Percentiles rank a stretch among this genome's conserved stretches.
Evolutionary conservation across 2,113 vertebrate species (phyloP).

Genomic region (Campylorhamphus procurvoides): DNA sequence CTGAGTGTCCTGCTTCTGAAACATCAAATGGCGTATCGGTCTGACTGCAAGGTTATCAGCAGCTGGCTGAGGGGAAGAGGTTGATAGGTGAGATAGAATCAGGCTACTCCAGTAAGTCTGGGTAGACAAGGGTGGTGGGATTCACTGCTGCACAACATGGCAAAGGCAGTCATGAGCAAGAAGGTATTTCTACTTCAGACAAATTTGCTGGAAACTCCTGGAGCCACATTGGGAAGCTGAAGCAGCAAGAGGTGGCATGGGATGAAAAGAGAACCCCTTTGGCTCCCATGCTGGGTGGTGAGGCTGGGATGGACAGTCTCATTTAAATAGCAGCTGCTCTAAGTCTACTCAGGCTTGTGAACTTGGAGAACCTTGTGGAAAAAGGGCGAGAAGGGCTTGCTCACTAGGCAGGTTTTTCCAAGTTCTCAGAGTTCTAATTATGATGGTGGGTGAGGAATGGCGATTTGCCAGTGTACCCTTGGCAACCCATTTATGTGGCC

Average conservation of each 20-base stretch:
- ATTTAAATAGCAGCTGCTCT: slow-evolving; percentile 34
- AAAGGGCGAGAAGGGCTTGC: slow-evolving; percentile 14
- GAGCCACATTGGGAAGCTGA: not conserved
- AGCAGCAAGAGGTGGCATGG: not conserved
- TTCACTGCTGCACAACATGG: rapidly evolving
- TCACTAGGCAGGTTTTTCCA: slow-evolving; percentile 51
- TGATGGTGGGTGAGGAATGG: slow-evolving; percentile 47
- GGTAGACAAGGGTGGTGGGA: not conserved
- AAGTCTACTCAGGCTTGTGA: slow-evolving; percentile 34
- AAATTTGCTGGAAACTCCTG: not conserved
- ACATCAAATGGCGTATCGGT: rapidly evolving
- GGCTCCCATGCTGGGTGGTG: not conserved
- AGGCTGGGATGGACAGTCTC: not conserved
- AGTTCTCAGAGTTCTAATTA: slow-evolving; percentile 65
- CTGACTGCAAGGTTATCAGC: not conserved
- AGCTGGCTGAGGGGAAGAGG: not conserved
- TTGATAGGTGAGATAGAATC: not conserved
- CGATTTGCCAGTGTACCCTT: slow-evolving; percentile 55
- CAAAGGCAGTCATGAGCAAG: not conserved
- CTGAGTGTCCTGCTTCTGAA: not conserved
- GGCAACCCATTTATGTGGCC: slow-evolving; percentile 43
- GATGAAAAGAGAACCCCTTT: slow-evolving; percentile 11
- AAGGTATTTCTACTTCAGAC: not conserved
- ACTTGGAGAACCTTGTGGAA: slow-evolving; percentile 55
- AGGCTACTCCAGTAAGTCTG: not conserved